Conservation (phyloP, 1,140 invertebrate genomes). For the Nylanderia fulva region DNA sequence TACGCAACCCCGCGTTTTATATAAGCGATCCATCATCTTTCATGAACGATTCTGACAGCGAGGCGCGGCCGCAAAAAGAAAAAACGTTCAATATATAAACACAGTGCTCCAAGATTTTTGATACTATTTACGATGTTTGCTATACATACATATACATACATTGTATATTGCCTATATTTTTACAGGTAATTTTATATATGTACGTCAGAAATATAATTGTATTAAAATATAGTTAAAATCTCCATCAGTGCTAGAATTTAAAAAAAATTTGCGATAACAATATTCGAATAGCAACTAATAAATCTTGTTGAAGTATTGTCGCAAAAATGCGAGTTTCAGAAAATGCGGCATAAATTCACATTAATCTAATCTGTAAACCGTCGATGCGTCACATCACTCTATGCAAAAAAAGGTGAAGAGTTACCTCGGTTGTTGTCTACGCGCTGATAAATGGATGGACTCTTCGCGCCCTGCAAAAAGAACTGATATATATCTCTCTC, state of each 20-base stretch:
- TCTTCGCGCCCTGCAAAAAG: background rate
- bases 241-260: background rate
- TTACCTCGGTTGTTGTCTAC: slow-evolving; percentile 3
- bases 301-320: background rate
- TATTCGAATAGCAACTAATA: background rate
- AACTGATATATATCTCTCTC: slow-evolving; percentile 7
- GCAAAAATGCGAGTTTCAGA: slow-evolving; percentile 28
- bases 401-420: slow-evolving; percentile 37
- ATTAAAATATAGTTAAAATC: background rate
- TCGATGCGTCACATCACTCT: background rate
- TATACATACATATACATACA: background rate
- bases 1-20: slow-evolving; percentile 10
- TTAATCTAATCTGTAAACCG: slow-evolving; percentile 35
- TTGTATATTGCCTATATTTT: background rate
- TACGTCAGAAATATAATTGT: background rate
- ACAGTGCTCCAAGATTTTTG: slow-evolving; percentile 2
- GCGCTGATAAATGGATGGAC: slow-evolving; percentile 5
- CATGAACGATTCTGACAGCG: slow-evolving; percentile 1
- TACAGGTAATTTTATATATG: background rate
- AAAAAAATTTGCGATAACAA: background rate
- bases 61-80: background rate
- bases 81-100: background rate
- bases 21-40: slow-evolving; percentile 26
- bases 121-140: background rate
- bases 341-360: slow-evolving; percentile 9